phyloP scores from a whole-genome alignment of 2,113 vertebrate genomes.

The Aspidoscelis tigris region DNA sequence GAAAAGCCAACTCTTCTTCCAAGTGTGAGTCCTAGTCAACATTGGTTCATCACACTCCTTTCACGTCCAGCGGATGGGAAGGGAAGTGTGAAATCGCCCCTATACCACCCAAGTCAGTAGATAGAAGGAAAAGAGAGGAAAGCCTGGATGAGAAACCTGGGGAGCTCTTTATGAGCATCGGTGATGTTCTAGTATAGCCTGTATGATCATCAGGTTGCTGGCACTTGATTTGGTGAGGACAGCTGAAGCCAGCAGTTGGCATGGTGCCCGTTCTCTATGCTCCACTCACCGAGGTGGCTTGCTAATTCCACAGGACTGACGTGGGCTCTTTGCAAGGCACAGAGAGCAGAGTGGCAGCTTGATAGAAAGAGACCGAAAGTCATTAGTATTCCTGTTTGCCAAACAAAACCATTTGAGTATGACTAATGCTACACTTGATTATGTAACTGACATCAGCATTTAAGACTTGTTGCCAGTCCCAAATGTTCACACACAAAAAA shows the following conservation, averaged over 20 bases:
- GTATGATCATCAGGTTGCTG: neutral
- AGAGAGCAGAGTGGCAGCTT: neutral
- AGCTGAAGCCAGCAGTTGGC: neutral
- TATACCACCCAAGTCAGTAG: too few species aligned
- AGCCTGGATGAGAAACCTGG: too few species aligned
- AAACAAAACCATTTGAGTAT: conserved; percentile 13
- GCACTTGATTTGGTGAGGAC: too few species aligned
- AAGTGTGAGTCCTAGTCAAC: too few species aligned
- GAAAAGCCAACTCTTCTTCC: too few species aligned
- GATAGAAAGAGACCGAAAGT: neutral
- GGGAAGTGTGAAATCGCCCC: too few species aligned
- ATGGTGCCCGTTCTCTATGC: too few species aligned
- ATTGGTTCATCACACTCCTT: too few species aligned
- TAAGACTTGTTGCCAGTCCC: conserved; percentile 9
- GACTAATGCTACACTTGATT: conserved; percentile 7
- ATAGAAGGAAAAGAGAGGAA: too few species aligned
- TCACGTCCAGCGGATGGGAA: too few species aligned
- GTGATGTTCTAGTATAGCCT: neutral
- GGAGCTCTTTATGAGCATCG: too few species aligned
- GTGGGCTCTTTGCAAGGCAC: neutral
- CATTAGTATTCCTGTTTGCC: conserved; percentile 31
- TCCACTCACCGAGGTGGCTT: too few species aligned
- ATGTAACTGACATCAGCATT: conserved; percentile 17
- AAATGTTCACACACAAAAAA: conserved; percentile 4
- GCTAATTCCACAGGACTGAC: neutral